Evolutionary conservation across 2,888 invertebrate genomes (phyloP), one percentile per base, ranked within the genome.

Genomic region (Ichneumoninae sp.): DNA sequence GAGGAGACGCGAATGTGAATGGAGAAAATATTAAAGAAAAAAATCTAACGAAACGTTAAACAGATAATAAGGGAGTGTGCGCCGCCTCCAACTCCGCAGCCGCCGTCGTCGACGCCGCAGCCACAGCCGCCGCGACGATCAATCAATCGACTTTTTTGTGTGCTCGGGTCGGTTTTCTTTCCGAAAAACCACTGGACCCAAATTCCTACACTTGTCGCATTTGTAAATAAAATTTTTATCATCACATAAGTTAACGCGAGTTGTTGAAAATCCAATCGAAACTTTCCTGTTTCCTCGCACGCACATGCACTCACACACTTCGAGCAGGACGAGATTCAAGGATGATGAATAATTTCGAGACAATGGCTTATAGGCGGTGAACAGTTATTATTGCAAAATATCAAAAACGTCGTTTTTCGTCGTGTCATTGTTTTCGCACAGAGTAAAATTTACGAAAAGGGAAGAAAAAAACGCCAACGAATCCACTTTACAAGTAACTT

Each of bases 221-320:
- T 93, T 92, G 93, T 93, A 93, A 93, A 93, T 93, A 93, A 93
- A 93, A 92, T 93, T 93, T 93, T 93, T 93, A 93, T 92, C 92
- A 92, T 92, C 92, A 92, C 92, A 92, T 89, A 87, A 89, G 60
- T 22, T 33, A 57, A 47, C 44, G 52, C 47, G 30, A 63, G 44
- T 54, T 79, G 19, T 33, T 16, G 5, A 13, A 22, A 63, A 16
- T 36, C 63, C n/a, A 73, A 22, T 60, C 30, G 60, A 8, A 26
- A 57, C 22, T 44, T n/a, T 16, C 30, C n/a, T 16, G 7, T 26
- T 40, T 47, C 7, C 26, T 57, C 57, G 3, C 26, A 13, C 57
- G 22, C 3, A 8, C 8, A 26, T 22, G 13, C 4, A 13, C 26
- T 10, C 22, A 13, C 10, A 26, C 10, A 33, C 6, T 54, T 22